Evolutionary conservation across 2,888 invertebrate species (phyloP).

Genomic region (Nomada goodeniana): DNA sequence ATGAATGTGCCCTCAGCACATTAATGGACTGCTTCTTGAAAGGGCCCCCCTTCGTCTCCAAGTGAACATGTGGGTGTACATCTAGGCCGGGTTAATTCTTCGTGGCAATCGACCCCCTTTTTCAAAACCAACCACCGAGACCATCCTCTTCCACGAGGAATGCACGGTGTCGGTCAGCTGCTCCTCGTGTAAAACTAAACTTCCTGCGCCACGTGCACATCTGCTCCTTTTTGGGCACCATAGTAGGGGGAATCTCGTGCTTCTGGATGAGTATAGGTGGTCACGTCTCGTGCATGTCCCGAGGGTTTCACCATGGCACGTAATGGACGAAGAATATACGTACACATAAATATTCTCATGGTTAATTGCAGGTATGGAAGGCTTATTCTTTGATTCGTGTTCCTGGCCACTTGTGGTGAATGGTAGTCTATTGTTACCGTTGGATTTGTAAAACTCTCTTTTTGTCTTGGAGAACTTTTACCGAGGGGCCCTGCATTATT

Average conservation of each 20-base stretch:
- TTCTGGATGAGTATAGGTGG: conserved; percentile 9
- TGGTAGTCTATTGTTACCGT: conserved; percentile 1
- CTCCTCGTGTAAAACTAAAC: conserved; percentile 78
- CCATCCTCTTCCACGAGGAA: conserved; percentile 65
- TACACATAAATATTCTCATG: conserved; percentile 5
- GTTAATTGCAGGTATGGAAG: conserved; percentile 12
- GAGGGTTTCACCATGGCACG: background rate
- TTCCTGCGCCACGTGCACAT: conserved; percentile 81
- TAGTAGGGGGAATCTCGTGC: conserved; percentile 19
- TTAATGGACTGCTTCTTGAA: conserved; percentile 43
- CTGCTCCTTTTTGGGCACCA: conserved; percentile 68
- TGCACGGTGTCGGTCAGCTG: conserved; percentile 75
- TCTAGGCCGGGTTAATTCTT: conserved; percentile 45
- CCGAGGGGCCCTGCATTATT: background rate
- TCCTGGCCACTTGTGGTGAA: background rate
- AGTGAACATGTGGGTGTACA: conserved; percentile 65
- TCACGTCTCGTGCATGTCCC: conserved; percentile 18
- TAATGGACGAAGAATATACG: background rate
- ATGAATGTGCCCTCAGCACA: conserved; percentile 58
- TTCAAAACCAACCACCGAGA: conserved; percentile 67
- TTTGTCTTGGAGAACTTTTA: too few relatives aligned
- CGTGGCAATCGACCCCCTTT: conserved; percentile 62
- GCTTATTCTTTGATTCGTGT: conserved; percentile 5
- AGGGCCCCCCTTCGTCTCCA: conserved; percentile 54
- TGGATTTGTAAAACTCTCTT: background rate